Base-by-base conservation (phyloP, 1,140 invertebrate genomes). In the Anagrus nilaparvatae region DNA sequence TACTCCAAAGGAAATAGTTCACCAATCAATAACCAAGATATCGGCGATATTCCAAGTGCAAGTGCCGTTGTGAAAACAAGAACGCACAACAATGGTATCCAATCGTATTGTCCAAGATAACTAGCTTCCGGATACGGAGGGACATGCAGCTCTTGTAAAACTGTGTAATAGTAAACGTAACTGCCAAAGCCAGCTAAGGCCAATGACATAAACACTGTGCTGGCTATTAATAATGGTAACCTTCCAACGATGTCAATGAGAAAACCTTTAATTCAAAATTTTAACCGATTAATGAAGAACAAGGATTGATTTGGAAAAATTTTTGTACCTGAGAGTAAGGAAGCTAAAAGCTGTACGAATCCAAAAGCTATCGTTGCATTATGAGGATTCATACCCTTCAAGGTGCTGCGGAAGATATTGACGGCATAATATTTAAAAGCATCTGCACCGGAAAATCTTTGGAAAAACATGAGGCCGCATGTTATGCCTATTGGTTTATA, bases 1-100 rank as follows among this genome's bases (percentile, higher is more conserved):
- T 87, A 86, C 61, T 87, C 83, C 29, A 88, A 67, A 13, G 87
- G 84, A 60, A 92, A 91, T 14, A 92, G 71, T 69, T 92, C 89
- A 32, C 84, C 87, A 58, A 89, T 84, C 39, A 91, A 73, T 43
- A 92, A 69, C 75, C 84, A 86, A 16, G 87, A 88, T 59, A 92
- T 89, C 28, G 89, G 88, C 59, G 85, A 87, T 56, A 90, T 89
- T 20, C 89, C 89, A 44, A 92, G 67, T 1, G 85, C 83, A 62
- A 91, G 89, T 14, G 84, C 84, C 4, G 86, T 78, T 2, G 84
- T 85, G 58, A 87, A 86, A 29, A 85, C 77, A 32, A 87, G 64
- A 8, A 85, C 84, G 63, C 84, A 87, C n/a, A 83, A 69, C 25
- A 87, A 56, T 8, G 84, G 83, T 47, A 87, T 84, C 84, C 84